Percentiles rank a stretch among this genome's conserved stretches.
Conservation (phyloP, 2,113 vertebrate genomes). For the Neofelis nebulosa region DNA sequence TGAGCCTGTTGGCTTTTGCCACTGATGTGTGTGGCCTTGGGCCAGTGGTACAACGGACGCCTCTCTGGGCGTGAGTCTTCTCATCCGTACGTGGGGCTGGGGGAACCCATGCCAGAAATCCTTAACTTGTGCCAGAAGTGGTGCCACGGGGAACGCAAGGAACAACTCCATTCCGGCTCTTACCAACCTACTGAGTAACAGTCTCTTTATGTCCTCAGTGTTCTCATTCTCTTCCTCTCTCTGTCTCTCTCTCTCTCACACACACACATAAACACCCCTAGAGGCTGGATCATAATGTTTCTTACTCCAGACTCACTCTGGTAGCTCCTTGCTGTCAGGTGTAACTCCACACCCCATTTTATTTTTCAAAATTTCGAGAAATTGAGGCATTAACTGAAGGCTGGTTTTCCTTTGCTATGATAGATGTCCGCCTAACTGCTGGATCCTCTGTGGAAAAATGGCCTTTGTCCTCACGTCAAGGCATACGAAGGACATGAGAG, state of each 20-base stretch:
- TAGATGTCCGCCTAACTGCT: not conserved
- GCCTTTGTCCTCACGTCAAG: not conserved
- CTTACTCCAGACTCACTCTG: not conserved
- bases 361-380: constrained; percentile 12
- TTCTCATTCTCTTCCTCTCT: not conserved
- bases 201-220: not conserved
- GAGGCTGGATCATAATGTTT: not conserved
- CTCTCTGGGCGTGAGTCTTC: not conserved
- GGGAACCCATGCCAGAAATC: not conserved
- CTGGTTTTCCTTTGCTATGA: not conserved
- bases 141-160: not conserved
- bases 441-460: not conserved
- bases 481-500: not conserved
- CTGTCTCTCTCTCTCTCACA: not conserved
- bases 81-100: not conserved
- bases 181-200: not conserved
- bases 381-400: not conserved
- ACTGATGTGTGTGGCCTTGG: not conserved
- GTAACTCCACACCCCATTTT: not conserved
- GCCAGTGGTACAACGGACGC: accelerated
- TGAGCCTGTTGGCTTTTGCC: not conserved
- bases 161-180: not conserved
- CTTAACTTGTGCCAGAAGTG: too few species aligned
- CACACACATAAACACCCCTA: not conserved
- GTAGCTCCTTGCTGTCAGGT: not conserved